Percentiles rank a stretch among this genome's conserved stretches.
Evolutionary conservation across 2,888 invertebrate genomes (phyloP).

Genomic region (Chalcis sispes): DNA sequence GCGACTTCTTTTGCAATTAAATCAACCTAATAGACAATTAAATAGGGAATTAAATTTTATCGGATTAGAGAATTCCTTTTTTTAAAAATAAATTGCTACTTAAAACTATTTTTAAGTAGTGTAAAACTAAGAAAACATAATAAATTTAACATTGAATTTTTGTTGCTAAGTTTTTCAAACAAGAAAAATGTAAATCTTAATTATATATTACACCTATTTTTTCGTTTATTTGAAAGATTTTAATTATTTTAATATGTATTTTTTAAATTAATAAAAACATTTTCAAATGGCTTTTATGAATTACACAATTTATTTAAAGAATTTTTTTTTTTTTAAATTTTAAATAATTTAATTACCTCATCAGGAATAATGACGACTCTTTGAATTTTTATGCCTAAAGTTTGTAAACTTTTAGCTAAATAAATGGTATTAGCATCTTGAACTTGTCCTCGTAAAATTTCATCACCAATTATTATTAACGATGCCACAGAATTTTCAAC

Average conservation of each 20-base stretch:
- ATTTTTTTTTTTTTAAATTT: background rate
- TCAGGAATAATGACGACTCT: slow-evolving; percentile 78
- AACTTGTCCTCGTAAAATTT: slow-evolving; percentile 82
- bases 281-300: too few species aligned
- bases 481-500: too few species aligned
- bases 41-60: background rate
- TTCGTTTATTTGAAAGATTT: background rate
- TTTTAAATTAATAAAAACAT: background rate
- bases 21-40: slow-evolving; percentile 68
- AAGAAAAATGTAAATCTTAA: too few species aligned
- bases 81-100: too few species aligned
- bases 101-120: too few species aligned
- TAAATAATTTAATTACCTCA: slow-evolving; percentile 66
- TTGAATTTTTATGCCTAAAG: slow-evolving; percentile 64
- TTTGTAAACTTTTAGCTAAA: slow-evolving; percentile 68
- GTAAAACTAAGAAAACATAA: too few species aligned
- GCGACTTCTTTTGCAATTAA: slow-evolving; percentile 78
- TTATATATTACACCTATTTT: too few species aligned
- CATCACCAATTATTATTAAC: slow-evolving; percentile 81
- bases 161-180: background rate
- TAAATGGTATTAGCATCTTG: slow-evolving; percentile 80
- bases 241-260: background rate
- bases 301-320: background rate
- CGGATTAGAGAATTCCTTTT: background rate
- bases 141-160: background rate